phyloP scores from a whole-genome alignment of 1,140 invertebrate species.

The Apis laboriosa region DNA sequence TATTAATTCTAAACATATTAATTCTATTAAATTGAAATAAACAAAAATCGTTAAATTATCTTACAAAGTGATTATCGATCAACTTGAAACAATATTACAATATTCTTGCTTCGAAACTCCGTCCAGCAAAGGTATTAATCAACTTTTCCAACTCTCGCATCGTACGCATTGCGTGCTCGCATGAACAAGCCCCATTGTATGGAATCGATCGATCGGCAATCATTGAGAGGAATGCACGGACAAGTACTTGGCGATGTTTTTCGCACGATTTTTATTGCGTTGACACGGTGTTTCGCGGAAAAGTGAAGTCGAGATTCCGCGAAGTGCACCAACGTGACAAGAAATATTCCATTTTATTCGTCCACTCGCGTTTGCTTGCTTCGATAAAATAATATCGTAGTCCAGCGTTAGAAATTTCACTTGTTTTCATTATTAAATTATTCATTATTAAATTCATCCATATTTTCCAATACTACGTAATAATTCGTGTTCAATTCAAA shows the following conservation, averaged over 20 bases:
- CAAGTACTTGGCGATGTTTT: constrained; percentile 20
- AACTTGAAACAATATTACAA: no score
- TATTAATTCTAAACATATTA: no score
- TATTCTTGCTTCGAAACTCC: neutral
- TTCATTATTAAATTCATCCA: no score
- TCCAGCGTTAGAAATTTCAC: neutral
- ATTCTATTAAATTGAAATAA: no score
- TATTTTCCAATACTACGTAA: no score
- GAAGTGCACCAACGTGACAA: neutral
- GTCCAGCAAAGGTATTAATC: constrained; percentile 10
- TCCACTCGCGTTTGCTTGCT: neutral
- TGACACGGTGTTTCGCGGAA: neutral
- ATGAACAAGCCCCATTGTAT: constrained; percentile 24
- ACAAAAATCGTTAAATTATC: no score
- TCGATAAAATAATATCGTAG: no score
- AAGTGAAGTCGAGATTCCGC: neutral
- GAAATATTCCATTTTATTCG: neutral
- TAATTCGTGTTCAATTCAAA: no score
- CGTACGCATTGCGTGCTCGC: neutral
- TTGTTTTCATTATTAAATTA: neutral
- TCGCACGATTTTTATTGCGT: constrained; percentile 15
- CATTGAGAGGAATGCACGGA: constrained; percentile 41
- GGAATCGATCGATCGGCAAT: constrained; percentile 40
- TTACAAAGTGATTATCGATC: no score
- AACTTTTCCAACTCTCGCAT: neutral